These are phyloP conservation scores for Drosophila parabipectinata DNA, from an alignment of 1,140 invertebrate genomes.

Conservation along the genomic window DNA sequence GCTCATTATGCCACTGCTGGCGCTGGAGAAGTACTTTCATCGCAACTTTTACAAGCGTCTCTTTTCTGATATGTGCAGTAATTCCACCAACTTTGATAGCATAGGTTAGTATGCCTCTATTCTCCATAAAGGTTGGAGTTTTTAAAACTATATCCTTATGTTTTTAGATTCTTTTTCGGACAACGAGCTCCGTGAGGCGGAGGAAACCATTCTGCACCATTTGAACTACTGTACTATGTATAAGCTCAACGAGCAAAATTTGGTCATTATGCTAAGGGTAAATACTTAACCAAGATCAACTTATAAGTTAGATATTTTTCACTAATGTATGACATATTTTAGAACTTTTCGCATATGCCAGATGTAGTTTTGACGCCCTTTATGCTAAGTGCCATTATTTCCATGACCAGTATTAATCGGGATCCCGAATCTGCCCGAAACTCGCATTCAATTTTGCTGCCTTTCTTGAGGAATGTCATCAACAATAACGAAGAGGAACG, in stretches of 20 bases:
- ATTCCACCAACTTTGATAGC: constrained; percentile 82
- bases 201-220: constrained; percentile 80
- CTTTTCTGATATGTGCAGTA: constrained; percentile 76
- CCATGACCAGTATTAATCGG: constrained; percentile 75
- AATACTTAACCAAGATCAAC: neutral
- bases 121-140: neutral
- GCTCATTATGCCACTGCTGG: constrained; percentile 78
- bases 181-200: constrained; percentile 77
- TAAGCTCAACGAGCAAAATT: constrained; percentile 68
- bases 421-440: constrained; percentile 66
- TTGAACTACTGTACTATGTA: constrained; percentile 81
- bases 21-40: constrained; percentile 84
- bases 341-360: constrained; percentile 76
- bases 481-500: constrained; percentile 74
- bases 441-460: constrained; percentile 63
- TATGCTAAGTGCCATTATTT: constrained; percentile 75
- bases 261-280: constrained; percentile 66
- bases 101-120: constrained; percentile 64
- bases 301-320: too few relatives aligned
- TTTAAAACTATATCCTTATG: too few relatives aligned
- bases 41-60: constrained; percentile 83
- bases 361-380: constrained; percentile 78
- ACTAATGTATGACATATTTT: neutral
- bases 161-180: constrained; percentile 74
- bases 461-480: constrained; percentile 76